These are phyloP conservation scores for Typhlichthys eigenmanni DNA, from an alignment of 2,797 vertebrate genomes.

Conservation along the genomic window DNA sequence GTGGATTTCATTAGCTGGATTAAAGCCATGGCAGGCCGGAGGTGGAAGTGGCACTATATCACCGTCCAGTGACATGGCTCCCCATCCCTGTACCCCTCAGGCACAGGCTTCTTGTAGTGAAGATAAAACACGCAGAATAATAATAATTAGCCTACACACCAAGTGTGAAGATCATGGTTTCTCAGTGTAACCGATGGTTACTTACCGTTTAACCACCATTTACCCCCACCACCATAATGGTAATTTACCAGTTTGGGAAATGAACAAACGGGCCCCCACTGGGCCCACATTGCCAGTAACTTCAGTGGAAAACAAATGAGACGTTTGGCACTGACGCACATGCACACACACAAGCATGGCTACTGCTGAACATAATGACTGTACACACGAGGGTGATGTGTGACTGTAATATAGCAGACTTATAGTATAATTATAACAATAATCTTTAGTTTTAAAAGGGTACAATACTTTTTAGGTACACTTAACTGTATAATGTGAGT, in stretches of 20 bases:
- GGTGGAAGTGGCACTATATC: conserved; percentile 31
- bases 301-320: too few relatives aligned
- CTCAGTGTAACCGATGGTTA: not conserved
- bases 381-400: not conserved
- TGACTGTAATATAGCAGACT: too few relatives aligned
- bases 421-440: too few relatives aligned
- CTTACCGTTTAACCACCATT: too few relatives aligned
- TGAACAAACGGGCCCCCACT: conserved; percentile 34
- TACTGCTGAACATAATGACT: conserved; percentile 21
- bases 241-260: conserved; percentile 16
- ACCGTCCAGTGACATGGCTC: conserved; percentile 46
- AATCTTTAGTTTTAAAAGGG: too few relatives aligned
- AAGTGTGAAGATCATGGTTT: conserved; percentile 16
- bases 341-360: conserved; percentile 3
- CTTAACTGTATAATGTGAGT: conserved; percentile 20
- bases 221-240: conserved; percentile 25
- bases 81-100: conserved; percentile 5
- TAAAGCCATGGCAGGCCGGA: conserved; percentile 35
- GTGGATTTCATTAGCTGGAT: conserved; percentile 64
- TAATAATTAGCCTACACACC: conserved; percentile 21
- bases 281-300: too few relatives aligned
- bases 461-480: conserved; percentile 1
- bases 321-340: too few relatives aligned
- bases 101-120: conserved; percentile 36
- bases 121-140: conserved; percentile 39